These are phyloP conservation scores for Eupsilia transversa DNA, from an alignment of 2,888 invertebrate species.

Conservation along the genomic window DNA sequence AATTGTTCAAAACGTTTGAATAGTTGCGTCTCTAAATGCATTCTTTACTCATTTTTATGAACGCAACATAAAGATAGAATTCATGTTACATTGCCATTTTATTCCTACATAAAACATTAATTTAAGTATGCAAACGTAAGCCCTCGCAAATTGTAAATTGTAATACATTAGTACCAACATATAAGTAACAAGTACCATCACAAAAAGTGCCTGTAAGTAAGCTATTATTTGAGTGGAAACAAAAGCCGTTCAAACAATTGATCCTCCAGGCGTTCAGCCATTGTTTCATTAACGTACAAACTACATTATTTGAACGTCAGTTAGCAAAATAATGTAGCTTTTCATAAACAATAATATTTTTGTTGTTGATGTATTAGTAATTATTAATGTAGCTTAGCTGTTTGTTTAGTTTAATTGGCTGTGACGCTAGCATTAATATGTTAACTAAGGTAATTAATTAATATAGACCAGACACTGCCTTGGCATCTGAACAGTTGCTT, in stretches of 20 bases:
- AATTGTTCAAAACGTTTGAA: background rate
- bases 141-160: constrained; percentile 13
- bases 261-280: constrained; percentile 56
- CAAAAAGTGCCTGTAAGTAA: constrained; percentile 44
- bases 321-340: constrained; percentile 37
- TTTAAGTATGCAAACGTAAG: constrained; percentile 2
- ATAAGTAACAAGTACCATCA: constrained; percentile 14
- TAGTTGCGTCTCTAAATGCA: background rate
- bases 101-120: constrained; percentile 15
- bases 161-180: constrained; percentile 29
- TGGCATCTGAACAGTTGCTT: background rate
- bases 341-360: constrained; percentile 35
- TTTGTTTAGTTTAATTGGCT: background rate
- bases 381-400: background rate
- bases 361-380: background rate
- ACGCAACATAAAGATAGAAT: background rate
- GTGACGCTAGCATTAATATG: background rate
- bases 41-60: background rate
- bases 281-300: constrained; percentile 58
- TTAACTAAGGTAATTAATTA: background rate
- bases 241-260: constrained; percentile 65
- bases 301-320: constrained; percentile 37
- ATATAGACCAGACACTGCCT: background rate
- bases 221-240: constrained; percentile 59
- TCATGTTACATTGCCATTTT: constrained; percentile 9